These are phyloP conservation scores for Pogonomyrmex californicus DNA, from an alignment of 1,140 invertebrate species.

Conservation along the genomic window DNA sequence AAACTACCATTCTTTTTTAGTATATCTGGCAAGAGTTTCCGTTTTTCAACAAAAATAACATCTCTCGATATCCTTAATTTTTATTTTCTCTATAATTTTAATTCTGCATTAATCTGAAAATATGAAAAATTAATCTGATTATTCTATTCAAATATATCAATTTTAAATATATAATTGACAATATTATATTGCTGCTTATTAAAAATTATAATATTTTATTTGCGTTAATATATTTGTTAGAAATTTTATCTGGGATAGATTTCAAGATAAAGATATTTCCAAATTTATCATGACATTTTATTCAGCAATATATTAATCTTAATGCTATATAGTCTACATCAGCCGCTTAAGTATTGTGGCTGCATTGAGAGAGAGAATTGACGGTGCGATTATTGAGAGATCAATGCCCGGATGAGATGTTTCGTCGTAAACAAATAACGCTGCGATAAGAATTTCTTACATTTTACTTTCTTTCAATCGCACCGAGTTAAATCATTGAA, in stretches of 20 bases:
- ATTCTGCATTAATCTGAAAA: background rate
- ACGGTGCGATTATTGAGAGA: constrained; percentile 21
- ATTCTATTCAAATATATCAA: background rate
- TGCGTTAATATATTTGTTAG: background rate
- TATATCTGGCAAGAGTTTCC: constrained; percentile 33
- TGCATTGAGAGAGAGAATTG: constrained; percentile 24
- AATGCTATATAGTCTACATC: background rate
- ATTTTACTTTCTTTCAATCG: constrained; percentile 29
- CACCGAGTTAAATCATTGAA: background rate
- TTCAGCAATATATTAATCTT: background rate
- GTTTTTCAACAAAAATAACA: constrained; percentile 24
- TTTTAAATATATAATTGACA: constrained; percentile 13
- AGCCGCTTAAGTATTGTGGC: background rate
- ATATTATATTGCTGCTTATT: background rate
- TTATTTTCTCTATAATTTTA: constrained; percentile 22
- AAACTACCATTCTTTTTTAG: background rate
- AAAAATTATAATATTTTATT: constrained; percentile 12
- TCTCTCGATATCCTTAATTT: background rate
- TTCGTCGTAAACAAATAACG: constrained; percentile 35
- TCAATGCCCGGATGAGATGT: constrained; percentile 31
- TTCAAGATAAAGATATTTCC: background rate
- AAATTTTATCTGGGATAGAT: constrained; percentile 16
- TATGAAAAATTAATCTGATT: too few relatives aligned
- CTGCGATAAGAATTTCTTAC: constrained; percentile 26
- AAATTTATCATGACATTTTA: background rate